These are phyloP conservation scores for Lycaena phlaeas DNA, from an alignment of 2,888 invertebrate species.

Conservation along the genomic window DNA sequence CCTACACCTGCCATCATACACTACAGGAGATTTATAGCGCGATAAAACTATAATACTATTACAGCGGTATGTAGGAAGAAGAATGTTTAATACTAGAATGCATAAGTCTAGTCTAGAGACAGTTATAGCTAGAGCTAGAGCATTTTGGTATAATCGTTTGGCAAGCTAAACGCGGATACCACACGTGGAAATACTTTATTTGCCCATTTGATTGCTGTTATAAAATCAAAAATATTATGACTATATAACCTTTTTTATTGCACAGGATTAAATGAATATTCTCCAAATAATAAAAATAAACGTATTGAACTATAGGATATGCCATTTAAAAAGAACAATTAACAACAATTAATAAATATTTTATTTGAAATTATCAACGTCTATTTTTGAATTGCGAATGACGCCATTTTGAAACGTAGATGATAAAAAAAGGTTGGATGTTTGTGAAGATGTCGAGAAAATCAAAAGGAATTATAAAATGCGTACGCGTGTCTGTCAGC, in stretches of 20 bases:
- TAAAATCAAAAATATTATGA: slow-evolving; percentile 8
- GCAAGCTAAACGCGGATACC: slow-evolving; percentile 46
- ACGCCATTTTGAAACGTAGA: no score
- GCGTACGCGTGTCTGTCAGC: no score
- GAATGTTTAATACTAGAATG: no score
- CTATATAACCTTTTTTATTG: not conserved
- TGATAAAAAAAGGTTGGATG: no score
- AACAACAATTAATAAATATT: no score
- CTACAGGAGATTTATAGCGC: not conserved
- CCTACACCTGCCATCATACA: not conserved
- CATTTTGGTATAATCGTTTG: slow-evolving; percentile 44
- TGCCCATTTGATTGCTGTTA: slow-evolving; percentile 17
- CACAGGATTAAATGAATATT: not conserved
- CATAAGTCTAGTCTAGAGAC: slow-evolving; percentile 1
- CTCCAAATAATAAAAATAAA: no score
- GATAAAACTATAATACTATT: not conserved
- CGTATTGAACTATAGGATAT: no score
- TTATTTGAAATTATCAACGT: no score
- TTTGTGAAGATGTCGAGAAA: slow-evolving; percentile 1
- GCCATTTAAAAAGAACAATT: no score
- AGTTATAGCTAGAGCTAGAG: slow-evolving; percentile 4
- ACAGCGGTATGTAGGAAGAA: not conserved
- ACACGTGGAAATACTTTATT: slow-evolving; percentile 26
- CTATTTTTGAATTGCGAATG: no score
- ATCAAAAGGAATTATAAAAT: no score